These are phyloP conservation scores for Anolis carolinensis DNA, from an alignment of 2,113 vertebrate species.

Conservation along the genomic window DNA sequence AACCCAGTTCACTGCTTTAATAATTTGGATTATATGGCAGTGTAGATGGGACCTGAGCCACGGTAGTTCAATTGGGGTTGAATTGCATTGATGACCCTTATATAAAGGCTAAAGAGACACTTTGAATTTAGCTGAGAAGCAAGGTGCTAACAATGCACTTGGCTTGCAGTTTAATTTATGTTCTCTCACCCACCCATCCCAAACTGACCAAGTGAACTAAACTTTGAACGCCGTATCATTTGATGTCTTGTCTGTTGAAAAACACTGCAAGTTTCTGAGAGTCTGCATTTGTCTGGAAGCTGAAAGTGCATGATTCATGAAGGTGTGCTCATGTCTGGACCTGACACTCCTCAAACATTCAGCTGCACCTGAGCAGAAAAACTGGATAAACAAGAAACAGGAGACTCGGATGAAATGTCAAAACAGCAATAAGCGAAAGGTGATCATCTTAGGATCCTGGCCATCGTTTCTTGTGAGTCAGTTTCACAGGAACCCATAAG, in stretches of 20 bases:
- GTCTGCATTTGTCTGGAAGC: background rate
- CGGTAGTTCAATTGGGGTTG: too few species aligned
- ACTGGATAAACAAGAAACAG: slow-evolving; percentile 16
- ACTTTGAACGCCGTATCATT: background rate
- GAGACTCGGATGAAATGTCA: background rate
- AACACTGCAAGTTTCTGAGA: background rate
- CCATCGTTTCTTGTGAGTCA: background rate
- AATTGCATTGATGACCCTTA: too few species aligned
- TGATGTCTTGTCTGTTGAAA: background rate
- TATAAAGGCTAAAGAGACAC: background rate
- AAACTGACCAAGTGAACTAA: background rate
- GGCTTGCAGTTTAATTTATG: background rate
- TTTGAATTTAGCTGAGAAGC: background rate
- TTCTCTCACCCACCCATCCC: background rate
- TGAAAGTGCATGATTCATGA: background rate
- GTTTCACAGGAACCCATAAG: background rate
- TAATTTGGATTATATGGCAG: too few species aligned
- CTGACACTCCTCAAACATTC: background rate
- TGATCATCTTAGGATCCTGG: background rate
- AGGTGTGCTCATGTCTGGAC: background rate
- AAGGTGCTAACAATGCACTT: background rate
- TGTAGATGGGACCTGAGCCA: too few species aligned
- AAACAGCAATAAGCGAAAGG: background rate
- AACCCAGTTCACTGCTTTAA: too few species aligned
- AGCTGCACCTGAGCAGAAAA: slow-evolving; percentile 6